phyloP scores from a whole-genome alignment of 2,113 vertebrate genomes.

The Myodes glareolus region DNA sequence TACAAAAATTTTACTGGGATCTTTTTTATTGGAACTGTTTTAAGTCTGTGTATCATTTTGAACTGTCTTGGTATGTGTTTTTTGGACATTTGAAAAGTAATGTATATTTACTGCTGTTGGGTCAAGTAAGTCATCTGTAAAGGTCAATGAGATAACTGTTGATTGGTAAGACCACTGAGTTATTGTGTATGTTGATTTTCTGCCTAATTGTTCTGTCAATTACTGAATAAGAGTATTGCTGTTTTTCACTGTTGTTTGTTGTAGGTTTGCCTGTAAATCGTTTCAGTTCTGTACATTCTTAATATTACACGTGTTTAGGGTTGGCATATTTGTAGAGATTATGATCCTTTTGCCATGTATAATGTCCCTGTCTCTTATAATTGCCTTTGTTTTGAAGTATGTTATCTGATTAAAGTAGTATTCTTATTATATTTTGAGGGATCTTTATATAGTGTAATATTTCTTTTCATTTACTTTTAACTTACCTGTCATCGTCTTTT shows the following conservation, averaged over 20 bases:
- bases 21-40: neutral
- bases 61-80: neutral
- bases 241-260: neutral
- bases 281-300: neutral
- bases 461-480: neutral
- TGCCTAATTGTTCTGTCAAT: neutral
- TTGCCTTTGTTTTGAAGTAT: constrained; percentile 21
- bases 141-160: neutral
- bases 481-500: neutral
- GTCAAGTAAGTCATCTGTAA: neutral
- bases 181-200: constrained; percentile 42
- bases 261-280: neutral
- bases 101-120: neutral
- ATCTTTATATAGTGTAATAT: neutral
- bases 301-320: neutral
- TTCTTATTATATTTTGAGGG: neutral
- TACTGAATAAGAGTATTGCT: neutral
- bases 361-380: neutral
- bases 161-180: neutral
- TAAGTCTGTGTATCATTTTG: neutral
- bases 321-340: neutral
- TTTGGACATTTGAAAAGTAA: constrained; percentile 23
- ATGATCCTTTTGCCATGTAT: neutral
- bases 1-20: neutral
- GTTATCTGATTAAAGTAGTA: neutral